Evolutionary conservation across 1,140 invertebrate genomes (phyloP), one percentile per base, ranked within the genome.

Genomic region (Drosophila saltans): DNA sequence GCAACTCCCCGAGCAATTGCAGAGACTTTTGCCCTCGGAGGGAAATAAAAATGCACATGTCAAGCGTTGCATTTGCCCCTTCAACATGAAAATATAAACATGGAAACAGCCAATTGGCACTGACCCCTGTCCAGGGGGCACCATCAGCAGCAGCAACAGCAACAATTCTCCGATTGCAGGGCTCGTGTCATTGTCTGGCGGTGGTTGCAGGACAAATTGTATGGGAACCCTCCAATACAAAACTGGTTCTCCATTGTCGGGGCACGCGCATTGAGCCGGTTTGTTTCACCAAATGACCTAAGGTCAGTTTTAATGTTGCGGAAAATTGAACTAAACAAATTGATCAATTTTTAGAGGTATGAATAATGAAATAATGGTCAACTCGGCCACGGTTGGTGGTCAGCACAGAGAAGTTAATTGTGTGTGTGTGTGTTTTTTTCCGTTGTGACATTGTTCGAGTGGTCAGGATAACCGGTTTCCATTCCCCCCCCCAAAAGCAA

Each of bases 281-380:
- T 71, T 52, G 8, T 24, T 7, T 1, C 55, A 39, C 41, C 43
- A 45, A 76, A 80, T 85, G 81, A 85, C 81, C 81, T 84, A 6
- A 69, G 81, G 81, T 85, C 81, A 85, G 71, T 78, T 75, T 78
- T 78, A 84, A 78, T 84, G 66, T 80, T 77, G 81, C 74, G 81
- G 71, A 60, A 74, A 80, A 83, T 84, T 83, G 55, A 48, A 71
- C 55, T 66, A 66, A 65, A 73, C 60, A 76, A 75, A 83, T 82
- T 83, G 69, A 73, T 52, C 45, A 52, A 9, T 52, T 52, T 26
- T 52, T 52, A 3, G 24, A 24, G 24, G 21, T 8, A 52, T 24
- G 45, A 24, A 52, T 52, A 52, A 52, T 52, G 8, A 52, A 52
- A 52, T 52, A 52, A 52, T 52, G 45, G 45, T 52, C 45, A 52